Base-by-base conservation (phyloP, 2,113 vertebrate species). In the Stegastes partitus region DNA sequence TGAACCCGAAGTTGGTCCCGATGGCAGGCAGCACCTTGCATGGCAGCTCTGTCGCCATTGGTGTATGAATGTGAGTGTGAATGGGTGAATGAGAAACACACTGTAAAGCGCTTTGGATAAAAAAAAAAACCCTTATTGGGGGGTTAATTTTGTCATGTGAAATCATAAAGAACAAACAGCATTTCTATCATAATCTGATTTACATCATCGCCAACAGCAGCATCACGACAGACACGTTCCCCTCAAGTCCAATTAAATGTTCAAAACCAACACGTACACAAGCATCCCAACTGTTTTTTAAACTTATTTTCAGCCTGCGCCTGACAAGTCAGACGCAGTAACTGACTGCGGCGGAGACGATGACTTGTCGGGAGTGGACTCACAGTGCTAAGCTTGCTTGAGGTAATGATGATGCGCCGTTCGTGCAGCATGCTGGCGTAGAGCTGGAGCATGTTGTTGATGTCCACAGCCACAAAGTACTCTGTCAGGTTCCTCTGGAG, bases 361-460 rank as follows among this genome's bases (percentile, higher is more conserved):
- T 11, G 57, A 76, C 54, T 25, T 11, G 49, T 86, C 68, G 74
- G 79, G 86, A 64, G 50, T 61, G 87, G 87, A 98, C 97, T 99
- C 88, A 99, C 98, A 96, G 98, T 99, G 96, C 98, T 99, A 91
- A 99, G 95, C 94, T 99, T 99, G 93, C 96, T 96, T 79, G 97
- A 97, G 95, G 97, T 97, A 95, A 99, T 95, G 89, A 99, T 95
- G 94, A 99, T 95, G 84, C 98, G 94, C 44, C 98, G 95, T 79
- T 99, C 98, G 3, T 99, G 97, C 69, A 99, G 95, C 98, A 99
- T 98, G 86, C 96, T 97, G 93, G 97, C 97, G 75, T 97, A 98
- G 81, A 99, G 95, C 85, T 97, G 97, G 89, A 99, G 95, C 98
- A 99, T 99, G 91, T 98, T 99, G 93, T 94, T 96, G 93, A 97